Base-by-base conservation (phyloP, 1,140 invertebrate genomes). In the Anadara kagoshimensis region DNA sequence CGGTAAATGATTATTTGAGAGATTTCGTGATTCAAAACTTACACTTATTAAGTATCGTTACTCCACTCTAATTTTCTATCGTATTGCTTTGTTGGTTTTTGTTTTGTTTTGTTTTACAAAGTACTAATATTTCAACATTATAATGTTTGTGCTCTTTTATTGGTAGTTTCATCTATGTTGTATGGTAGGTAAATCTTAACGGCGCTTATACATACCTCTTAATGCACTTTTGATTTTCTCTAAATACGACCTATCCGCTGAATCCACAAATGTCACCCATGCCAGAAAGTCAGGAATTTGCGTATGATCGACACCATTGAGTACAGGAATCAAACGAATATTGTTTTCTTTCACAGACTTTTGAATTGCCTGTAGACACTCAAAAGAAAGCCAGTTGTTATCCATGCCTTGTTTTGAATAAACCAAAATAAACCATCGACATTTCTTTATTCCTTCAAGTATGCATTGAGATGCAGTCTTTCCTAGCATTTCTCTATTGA, bases 211-310 rank as follows among this genome's bases (percentile, higher is more conserved):
- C 2, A 59, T 26, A 18, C 26, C 29, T 5, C 29, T 12, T 14
- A 36, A 29, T 8, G 41, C 26, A n/a, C 57, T 54, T 20, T 54
- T 10, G 20, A 54, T 22, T 20, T 54, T 22, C 24, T 24, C 1
- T 36, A 36, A 36, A 11, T 54, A 22, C 20, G 10, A 11, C 24
- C 29, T 16, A 29, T 59, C 57, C 29, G 26, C 57, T 18, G 29
- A 36, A 36, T 26, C 12, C 29, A 54, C 36, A 22, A n/a, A 54
- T 54, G 64, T 66, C 2, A 66, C 64, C 47, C 49, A 54, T 10
- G 20, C 24, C 14, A 66, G 20, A 8, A 29, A 24, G 5, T 66
- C 64, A 1, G 64, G 64, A 10, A 66, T 58, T 12, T 58, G 10
- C 5, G 41, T 14, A 16, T 58, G 26, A 20, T 41, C 20, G 0